Base-by-base conservation (phyloP, 2,113 vertebrate species). In the Pipra filicauda region DNA sequence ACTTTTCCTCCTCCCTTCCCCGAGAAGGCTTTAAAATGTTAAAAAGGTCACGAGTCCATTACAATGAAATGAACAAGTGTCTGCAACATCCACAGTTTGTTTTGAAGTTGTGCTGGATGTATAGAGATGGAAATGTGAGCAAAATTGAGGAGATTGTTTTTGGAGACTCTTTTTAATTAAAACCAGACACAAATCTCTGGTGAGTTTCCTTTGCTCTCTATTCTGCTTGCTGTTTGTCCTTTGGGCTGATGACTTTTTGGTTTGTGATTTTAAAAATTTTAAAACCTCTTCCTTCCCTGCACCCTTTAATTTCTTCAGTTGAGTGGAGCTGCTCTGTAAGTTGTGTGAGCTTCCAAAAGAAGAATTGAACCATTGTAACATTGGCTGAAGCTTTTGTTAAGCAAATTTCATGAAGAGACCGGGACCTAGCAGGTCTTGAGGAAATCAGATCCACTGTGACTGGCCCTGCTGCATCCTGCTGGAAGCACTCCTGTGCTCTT, bases 351-450 rank as follows among this genome's bases (percentile, higher is more conserved):
- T 95, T 85, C 89, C 93, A 88, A 54, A 94, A 95, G 97, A 97
- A 98, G 97, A 98, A 97, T 97, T 65, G 78, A 91, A 90, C 94
- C 96, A 93, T 98, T 98, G 97, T 98, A 88, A 85, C 19, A 2
- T 73, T 8, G 66, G 76, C 82, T 59, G 91, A 85, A 52, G 89
- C 96, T 96, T 98, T 98, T 98, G 98, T 98, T 97, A 97, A 37
- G 52, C 97, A 97, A 91, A 98, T 98, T 96, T 97, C 95, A 96
- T 97, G 96, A 98, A 98, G 97, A 97, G 94, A 91, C 94, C 15
- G 46, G 61, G 95, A 96, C 95, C 92, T 89, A 92, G 44, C 93
- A 75, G 91, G 80, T 94, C 96, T 93, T 89, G 72, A 61, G 94
- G 95, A 95, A 96, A 94, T 84, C 96, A 74, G 94, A 95, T 97